Base-by-base conservation (phyloP, 2,113 vertebrate genomes). In the Amazona guildingii region DNA sequence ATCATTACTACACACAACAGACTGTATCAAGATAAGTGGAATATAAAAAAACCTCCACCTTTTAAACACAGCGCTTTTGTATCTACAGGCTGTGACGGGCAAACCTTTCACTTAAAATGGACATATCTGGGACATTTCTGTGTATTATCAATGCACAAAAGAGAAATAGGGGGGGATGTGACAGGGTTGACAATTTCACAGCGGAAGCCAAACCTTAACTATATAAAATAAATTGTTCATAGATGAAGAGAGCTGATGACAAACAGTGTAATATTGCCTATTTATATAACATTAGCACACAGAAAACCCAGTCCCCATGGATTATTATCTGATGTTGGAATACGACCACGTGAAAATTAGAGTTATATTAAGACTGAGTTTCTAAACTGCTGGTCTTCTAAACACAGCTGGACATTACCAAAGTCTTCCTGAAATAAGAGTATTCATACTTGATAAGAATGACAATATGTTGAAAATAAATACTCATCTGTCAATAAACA, bases 401-500 rank as follows among this genome's bases (percentile, higher is more conserved):
- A 87, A 64, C 78, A 69, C 82, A 59, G 51, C 54, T 73, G 80
- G 89, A 72, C n/a, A 31, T 39, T 86, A 28, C 23, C 10, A 7
- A 57, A 76, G 35, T 52, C 52, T 29, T 66, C 43, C 74, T 52
- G 48, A 86, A 94, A 94, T 70, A 83, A 35, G 7, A 43, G 46
- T 23, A 86, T 74, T 85, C 64, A 84, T 25, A 51, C 25, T 92
- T 84, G 51, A 35, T 46, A 43, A 21, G 37, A 79, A 41, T 54
- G 48, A 46, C 55, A 94, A 17, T 37, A 66, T 92, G 82, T 44
- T 86, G 81, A 75, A 91, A 92, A 83, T 8, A 91, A 90, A 68
- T 69, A 61, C 10, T 67, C 91, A 68, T 44, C 62, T 92, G 79
- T 82, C 92, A 94, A 95, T 96, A 93, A 88, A 78, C 23, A 68